Evolutionary conservation across 2,113 vertebrate genomes (phyloP).

Genomic region (Anoplopoma fimbria): DNA sequence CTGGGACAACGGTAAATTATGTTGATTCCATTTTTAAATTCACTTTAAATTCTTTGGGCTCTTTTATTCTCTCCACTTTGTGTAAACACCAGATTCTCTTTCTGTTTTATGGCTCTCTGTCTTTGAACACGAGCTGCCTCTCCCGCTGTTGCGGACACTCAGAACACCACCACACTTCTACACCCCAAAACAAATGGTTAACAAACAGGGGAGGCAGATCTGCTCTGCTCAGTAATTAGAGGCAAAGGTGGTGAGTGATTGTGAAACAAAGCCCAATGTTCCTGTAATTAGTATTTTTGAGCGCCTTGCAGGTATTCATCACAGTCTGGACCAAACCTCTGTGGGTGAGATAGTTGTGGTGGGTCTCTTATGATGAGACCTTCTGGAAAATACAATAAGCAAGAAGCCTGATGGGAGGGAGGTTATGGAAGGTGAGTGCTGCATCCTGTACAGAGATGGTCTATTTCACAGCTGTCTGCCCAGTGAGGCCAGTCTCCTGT

Average conservation of each 20-base stretch:
- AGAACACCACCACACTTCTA: constrained; percentile 3
- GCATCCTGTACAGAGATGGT: constrained; percentile 59
- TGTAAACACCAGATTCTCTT: constrained; percentile 32
- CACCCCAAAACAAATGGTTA: constrained; percentile 32
- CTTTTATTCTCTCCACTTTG: constrained; percentile 3
- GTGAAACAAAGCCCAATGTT: constrained; percentile 60
- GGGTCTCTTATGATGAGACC: constrained; percentile 39
- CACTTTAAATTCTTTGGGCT: constrained; percentile 31
- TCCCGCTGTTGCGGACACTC: constrained; percentile 15
- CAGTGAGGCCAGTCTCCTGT: constrained; percentile 45
- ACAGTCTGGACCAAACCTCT: constrained; percentile 37
- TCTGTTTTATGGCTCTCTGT: constrained; percentile 7
- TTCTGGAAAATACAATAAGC: constrained; percentile 50
- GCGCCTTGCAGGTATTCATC: constrained; percentile 55
- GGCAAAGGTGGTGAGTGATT: constrained; percentile 47
- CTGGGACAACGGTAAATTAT: not conserved
- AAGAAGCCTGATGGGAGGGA: constrained; percentile 43
- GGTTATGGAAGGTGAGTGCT: constrained; percentile 41
- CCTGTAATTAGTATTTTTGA: constrained; percentile 58
- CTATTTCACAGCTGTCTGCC: constrained; percentile 33
- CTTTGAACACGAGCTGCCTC: constrained; percentile 28
- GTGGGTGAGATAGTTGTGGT: constrained; percentile 22
- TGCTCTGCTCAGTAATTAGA: constrained; percentile 63
- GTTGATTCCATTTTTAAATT: constrained; percentile 44
- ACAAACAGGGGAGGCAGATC: constrained; percentile 44